These are phyloP conservation scores for Dromas ardeola DNA, from an alignment of 2,113 vertebrate species.

Conservation along the genomic window DNA sequence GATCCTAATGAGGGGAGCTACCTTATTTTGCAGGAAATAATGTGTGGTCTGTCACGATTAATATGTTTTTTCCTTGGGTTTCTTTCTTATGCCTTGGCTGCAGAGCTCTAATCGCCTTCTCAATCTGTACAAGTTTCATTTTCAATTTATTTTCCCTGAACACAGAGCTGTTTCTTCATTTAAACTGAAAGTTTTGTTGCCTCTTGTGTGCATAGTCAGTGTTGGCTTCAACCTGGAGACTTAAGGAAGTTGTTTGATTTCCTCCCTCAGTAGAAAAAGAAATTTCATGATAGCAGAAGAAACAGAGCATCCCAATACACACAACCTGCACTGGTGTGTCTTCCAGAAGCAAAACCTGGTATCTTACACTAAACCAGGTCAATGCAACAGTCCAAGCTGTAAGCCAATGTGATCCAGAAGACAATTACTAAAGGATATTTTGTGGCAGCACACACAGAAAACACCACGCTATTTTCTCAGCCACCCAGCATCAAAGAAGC, in stretches of 20 bases:
- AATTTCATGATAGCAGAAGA: not conserved
- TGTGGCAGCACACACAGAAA: not conserved
- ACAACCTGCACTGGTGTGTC: rapidly evolving
- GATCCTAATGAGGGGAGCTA: not conserved
- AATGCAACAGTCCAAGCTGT: not conserved
- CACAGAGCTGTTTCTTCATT: not conserved
- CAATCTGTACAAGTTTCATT: not conserved
- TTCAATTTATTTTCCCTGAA: not conserved
- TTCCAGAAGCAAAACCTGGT: not conserved
- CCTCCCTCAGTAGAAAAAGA: not conserved
- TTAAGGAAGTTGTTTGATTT: not conserved
- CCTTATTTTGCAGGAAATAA: not conserved
- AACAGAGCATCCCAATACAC: not conserved
- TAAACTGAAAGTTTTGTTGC: not conserved
- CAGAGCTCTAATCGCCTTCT: not conserved
- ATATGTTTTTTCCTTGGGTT: not conserved
- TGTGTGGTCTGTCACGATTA: rapidly evolving
- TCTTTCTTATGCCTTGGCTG: rapidly evolving
- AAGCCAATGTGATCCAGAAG: not conserved
- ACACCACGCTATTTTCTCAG: not conserved
- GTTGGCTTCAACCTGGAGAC: not conserved
- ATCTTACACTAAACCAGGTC: not conserved
- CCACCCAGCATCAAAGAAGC: conserved; percentile 26
- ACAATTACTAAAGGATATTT: conserved; percentile 4
- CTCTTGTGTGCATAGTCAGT: not conserved